Percentiles rank a stretch among this genome's conserved stretches.
Conservation (phyloP, 1,140 invertebrate genomes). For the Diachasma alloeum region DNA sequence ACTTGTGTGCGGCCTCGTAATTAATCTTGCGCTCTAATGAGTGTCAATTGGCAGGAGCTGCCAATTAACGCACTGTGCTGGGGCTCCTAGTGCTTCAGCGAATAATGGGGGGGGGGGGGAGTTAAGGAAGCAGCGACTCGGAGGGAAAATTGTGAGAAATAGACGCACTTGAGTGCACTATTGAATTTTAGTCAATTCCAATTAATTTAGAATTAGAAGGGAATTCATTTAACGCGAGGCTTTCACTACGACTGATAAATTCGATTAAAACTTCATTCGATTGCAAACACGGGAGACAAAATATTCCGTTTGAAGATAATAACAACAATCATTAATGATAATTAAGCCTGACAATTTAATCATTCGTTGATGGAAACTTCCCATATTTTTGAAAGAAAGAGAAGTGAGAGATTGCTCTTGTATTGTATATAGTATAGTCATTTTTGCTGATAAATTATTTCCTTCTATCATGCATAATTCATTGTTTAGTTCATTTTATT, state of each 20-base stretch:
- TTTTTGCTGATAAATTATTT: no score
- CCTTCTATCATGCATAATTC: no score
- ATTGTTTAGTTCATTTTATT: no score
- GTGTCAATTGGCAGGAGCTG: slow-evolving; percentile 60
- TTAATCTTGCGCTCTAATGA: slow-evolving; percentile 61
- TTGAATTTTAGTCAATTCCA: slow-evolving; percentile 5
- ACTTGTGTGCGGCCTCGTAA: slow-evolving; percentile 40
- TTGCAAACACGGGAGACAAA: no score
- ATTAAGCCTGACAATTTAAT: no score
- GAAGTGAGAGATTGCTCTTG: no score
- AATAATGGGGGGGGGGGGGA: slow-evolving; percentile 17
- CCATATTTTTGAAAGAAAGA: no score
- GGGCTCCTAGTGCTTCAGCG: slow-evolving; percentile 26
- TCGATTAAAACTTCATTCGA: not conserved
- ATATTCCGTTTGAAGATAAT: no score
- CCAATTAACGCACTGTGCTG: slow-evolving; percentile 54
- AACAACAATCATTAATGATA: no score
- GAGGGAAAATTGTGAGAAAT: not conserved
- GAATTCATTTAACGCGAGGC: not conserved
- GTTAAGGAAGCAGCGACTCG: not conserved
- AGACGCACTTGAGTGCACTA: not conserved
- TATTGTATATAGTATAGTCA: no score
- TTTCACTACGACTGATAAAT: not conserved
- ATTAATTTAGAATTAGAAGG: not conserved
- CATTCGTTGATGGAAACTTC: no score